These are phyloP conservation scores for Aldabrachelys gigantea DNA, from an alignment of 2,113 vertebrate genomes.

Conservation along the genomic window DNA sequence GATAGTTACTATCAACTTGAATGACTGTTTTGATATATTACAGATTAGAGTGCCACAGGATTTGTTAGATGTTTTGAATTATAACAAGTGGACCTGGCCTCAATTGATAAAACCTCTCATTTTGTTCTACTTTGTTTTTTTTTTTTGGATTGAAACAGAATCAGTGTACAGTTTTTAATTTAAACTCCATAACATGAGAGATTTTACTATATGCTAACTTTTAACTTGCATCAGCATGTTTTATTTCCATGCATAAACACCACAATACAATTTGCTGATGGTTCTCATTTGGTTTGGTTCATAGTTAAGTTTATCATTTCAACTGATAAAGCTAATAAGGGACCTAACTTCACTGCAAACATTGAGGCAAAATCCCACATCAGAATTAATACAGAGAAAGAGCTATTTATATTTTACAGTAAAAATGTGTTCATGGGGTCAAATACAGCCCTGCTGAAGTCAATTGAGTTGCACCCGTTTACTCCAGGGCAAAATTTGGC, in stretches of 20 bases:
- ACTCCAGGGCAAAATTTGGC: not conserved
- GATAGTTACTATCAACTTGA: not conserved
- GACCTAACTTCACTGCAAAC: not conserved
- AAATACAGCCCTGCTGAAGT: not conserved
- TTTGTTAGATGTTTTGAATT: conserved; percentile 11
- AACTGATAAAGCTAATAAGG: not conserved
- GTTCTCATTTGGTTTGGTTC: not conserved
- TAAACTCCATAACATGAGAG: not conserved
- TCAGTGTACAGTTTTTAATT: not conserved
- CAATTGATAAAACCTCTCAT: not conserved
- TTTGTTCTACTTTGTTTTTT: not conserved
- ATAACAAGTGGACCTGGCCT: not conserved
- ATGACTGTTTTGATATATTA: not conserved
- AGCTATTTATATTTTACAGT: not conserved
- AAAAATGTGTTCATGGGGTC: not conserved
- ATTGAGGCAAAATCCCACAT: not conserved
- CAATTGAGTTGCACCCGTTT: not conserved
- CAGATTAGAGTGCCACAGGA: not conserved
- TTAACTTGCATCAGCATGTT: not conserved
- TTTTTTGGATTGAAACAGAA: not conserved
- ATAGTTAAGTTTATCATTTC: not conserved
- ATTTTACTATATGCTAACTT: not conserved
- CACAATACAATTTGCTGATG: not conserved
- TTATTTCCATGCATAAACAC: not conserved
- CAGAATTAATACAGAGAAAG: not conserved